Base-by-base conservation (phyloP, 2,797 vertebrate genomes). In the Tenualosa thibaudeaui region DNA sequence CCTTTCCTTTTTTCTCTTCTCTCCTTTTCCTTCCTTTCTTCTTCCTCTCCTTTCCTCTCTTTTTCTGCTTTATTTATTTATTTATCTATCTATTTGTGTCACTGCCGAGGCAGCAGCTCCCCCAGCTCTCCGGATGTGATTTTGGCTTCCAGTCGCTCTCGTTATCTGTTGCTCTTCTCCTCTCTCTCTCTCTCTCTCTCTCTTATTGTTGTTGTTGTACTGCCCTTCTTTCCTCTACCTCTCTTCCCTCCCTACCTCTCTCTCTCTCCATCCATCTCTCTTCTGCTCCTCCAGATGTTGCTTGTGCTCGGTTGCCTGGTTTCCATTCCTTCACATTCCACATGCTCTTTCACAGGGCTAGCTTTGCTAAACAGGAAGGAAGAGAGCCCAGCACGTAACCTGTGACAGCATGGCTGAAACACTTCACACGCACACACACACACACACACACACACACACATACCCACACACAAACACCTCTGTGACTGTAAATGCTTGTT, bases 21-120 rank as follows among this genome's bases (percentile, higher is more conserved):
- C 22, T 22, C 58, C 22, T 13, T 65, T 13, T n/a, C n/a, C 9
- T 13, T n/a, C 62, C 62, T 65, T n/a, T 19, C 19, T 4, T 19
- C 22, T n/a, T 2, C 7, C 60, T 65, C 60, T 26, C 24, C 60
- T 65, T 2, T 65, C 62, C 60, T 65, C 17, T 3, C 5, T n/a
- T 31, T 65, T 31, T 26, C n/a, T 26, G 58, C n/a, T n/a, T 51
- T 51, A 9, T 9, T 51, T 9, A 9, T 51, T 65, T 65, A 65
- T 65, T 65, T 65, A 65, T 65, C 26, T 65, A 65, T 65, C 62
- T 65, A 65, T 65, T 31, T 65, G 62, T 65, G 62, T n/a, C 62
- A 65, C 6, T 65, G 62, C 65, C 15, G 12, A 37, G 65, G 26
- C 65, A 40, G 12, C 26, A 40, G 12, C 65, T 71, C 65, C 37